Conservation (phyloP, 2,888 invertebrate species). For the Ormyrus pomaceus region DNA sequence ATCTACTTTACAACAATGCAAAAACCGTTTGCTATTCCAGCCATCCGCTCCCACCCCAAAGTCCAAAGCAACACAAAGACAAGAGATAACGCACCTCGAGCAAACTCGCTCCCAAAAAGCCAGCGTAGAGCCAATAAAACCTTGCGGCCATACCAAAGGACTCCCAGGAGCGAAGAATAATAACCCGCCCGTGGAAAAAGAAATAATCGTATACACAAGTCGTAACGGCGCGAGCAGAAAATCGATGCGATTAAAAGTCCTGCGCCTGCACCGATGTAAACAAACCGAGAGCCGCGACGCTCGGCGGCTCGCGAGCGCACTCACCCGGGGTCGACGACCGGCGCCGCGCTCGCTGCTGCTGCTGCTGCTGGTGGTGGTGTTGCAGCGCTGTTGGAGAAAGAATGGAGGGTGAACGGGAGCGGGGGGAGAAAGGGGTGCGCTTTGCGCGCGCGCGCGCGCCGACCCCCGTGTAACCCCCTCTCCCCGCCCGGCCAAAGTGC, state of each 20-base stretch:
- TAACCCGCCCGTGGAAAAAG: not conserved
- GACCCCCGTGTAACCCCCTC: not conserved
- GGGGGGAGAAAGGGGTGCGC: constrained; percentile 56
- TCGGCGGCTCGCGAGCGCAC: constrained; percentile 39
- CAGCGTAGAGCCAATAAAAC: not conserved
- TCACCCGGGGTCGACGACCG: constrained; percentile 71
- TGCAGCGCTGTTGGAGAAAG: constrained; percentile 48
- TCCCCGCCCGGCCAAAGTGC: constrained; percentile 42
- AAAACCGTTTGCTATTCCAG: constrained; percentile 3
- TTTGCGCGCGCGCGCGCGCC: constrained; percentile 28
- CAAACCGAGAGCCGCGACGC: constrained; percentile 66
- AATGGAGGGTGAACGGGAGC: constrained; percentile 55
- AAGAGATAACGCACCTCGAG: constrained; percentile 1
- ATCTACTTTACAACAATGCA: too few species aligned
- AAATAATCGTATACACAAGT: constrained; percentile 36
- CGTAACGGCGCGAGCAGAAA: constrained; percentile 50
- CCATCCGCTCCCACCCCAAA: not conserved
- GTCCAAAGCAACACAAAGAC: constrained; percentile 6
- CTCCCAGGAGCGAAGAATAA: not conserved
- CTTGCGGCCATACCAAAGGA: not conserved
- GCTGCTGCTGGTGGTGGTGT: constrained; percentile 58
- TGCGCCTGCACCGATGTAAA: constrained; percentile 68
- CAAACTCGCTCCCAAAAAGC: constrained; percentile 12
- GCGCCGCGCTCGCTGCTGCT: not conserved
- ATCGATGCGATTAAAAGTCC: constrained; percentile 71